Conservation (phyloP, 2,113 vertebrate species). For the Toxostoma redivivum region DNA sequence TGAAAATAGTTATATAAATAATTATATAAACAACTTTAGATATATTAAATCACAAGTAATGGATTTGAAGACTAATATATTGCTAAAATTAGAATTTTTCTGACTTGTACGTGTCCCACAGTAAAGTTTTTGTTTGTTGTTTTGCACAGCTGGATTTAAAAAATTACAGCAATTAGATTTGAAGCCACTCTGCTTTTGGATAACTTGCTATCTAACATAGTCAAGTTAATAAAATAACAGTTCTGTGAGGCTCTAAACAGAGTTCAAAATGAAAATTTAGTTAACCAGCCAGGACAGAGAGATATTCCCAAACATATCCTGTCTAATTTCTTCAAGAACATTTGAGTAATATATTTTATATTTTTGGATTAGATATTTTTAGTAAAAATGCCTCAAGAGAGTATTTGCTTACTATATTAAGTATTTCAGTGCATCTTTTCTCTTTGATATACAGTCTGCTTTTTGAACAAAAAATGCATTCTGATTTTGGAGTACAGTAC, state of each 20-base stretch:
- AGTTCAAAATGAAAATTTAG: slow-evolving; percentile 34
- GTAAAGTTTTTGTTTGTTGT: slow-evolving; percentile 14
- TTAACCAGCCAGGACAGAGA: slow-evolving; percentile 43
- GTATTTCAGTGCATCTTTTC: slow-evolving; percentile 38
- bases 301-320: background rate
- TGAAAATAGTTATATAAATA: slow-evolving; percentile 24
- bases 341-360: background rate
- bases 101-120: slow-evolving; percentile 10
- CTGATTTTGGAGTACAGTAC: slow-evolving; percentile 45
- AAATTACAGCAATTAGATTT: slow-evolving; percentile 1
- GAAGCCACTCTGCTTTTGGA: background rate
- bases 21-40: background rate
- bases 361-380: slow-evolving; percentile 32
- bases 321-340: slow-evolving; percentile 11
- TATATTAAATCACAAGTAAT: background rate
- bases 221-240: slow-evolving; percentile 12
- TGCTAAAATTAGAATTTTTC: slow-evolving; percentile 7
- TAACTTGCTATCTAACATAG: background rate
- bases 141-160: slow-evolving; percentile 5
- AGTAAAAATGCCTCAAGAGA: background rate
- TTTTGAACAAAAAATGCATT: background rate
- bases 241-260: slow-evolving; percentile 16
- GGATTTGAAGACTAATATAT: background rate
- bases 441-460: background rate
- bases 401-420: slow-evolving; percentile 28